These are phyloP conservation scores for Scatophagus argus DNA, from an alignment of 2,113 vertebrate genomes.

Conservation along the genomic window DNA sequence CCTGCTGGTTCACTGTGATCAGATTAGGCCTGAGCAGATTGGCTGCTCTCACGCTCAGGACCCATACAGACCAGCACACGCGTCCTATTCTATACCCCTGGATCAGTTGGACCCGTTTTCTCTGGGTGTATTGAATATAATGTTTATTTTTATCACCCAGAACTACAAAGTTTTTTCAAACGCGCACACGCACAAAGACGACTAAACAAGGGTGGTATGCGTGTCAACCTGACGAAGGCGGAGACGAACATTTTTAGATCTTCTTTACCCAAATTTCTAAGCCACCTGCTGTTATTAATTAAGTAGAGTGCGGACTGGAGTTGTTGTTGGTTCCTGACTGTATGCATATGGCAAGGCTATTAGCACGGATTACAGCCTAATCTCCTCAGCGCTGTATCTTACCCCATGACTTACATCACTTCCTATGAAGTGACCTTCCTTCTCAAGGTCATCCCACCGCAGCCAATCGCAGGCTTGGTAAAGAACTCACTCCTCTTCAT, in stretches of 20 bases:
- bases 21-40: constrained; percentile 71
- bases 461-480: constrained; percentile 19
- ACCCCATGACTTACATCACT: constrained; percentile 67
- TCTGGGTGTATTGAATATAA: neutral
- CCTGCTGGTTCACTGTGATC: constrained; percentile 67
- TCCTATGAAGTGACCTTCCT: constrained; percentile 54
- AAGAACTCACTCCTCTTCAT: neutral
- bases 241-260: neutral
- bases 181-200: neutral
- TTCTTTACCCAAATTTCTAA: constrained; percentile 4
- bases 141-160: neutral
- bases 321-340: constrained; percentile 55
- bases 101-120: constrained; percentile 30
- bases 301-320: constrained; percentile 38
- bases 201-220: neutral
- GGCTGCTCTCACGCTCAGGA: constrained; percentile 49
- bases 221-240: neutral
- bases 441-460: constrained; percentile 57
- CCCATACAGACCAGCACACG: constrained; percentile 21
- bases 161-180: neutral
- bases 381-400: constrained; percentile 53
- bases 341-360: constrained; percentile 67
- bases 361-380: constrained; percentile 76
- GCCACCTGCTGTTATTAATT: constrained; percentile 58
- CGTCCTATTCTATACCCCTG: neutral